Percentiles rank a stretch among this genome's conserved stretches.
Conservation (phyloP, 2,888 invertebrate genomes). For the Sarcophaga variegata region DNA sequence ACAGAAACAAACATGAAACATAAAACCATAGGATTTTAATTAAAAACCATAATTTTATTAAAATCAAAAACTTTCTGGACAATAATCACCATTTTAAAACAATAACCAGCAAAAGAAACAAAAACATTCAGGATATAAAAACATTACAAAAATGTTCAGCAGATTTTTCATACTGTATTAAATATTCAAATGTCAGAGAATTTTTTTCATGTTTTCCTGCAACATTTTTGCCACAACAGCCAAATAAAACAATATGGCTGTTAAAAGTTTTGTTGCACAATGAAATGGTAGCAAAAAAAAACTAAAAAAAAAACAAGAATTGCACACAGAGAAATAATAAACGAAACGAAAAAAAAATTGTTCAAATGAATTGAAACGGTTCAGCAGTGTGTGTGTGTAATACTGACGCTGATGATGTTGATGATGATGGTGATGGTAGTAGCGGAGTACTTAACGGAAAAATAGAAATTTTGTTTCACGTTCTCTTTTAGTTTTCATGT, state of each 20-base stretch:
- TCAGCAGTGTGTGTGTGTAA: too few species aligned
- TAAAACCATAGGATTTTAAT: constrained; percentile 36
- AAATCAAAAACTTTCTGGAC: constrained; percentile 48
- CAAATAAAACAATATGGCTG: constrained; percentile 39
- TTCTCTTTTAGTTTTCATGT: constrained; percentile 61
- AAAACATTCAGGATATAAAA: background rate
- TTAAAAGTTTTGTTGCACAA: constrained; percentile 30
- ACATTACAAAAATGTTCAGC: constrained; percentile 22
- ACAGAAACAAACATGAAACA: background rate
- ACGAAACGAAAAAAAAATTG: background rate
- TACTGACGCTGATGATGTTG: background rate
- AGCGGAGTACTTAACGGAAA: constrained; percentile 26
- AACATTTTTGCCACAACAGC: constrained; percentile 15
- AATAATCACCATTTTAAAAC: constrained; percentile 47
- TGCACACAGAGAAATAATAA: background rate
- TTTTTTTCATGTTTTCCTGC: constrained; percentile 5
- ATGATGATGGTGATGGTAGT: too few species aligned
- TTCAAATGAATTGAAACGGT: constrained; percentile 11
- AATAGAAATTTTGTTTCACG: constrained; percentile 56
- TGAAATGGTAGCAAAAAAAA: background rate
- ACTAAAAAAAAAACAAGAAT: background rate
- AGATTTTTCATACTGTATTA: background rate
- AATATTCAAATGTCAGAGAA: constrained; percentile 35
- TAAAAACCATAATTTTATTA: constrained; percentile 53
- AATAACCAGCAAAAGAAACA: background rate